Evolutionary conservation across 2,113 vertebrate species (phyloP), one percentile per base, ranked within the genome.

Genomic region (Lonchura striata): DNA sequence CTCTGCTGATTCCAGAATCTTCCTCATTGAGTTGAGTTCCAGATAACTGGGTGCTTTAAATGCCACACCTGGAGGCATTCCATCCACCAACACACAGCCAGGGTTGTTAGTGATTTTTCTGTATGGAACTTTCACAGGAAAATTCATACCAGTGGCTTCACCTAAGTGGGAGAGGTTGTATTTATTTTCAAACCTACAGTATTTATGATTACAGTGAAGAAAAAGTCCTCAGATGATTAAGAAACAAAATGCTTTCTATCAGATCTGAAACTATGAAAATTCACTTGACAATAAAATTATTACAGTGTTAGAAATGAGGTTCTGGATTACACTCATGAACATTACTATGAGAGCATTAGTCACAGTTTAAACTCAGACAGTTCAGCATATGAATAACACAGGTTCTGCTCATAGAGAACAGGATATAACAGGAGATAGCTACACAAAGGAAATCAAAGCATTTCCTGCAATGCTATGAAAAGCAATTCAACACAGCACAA

Each of bases 1-100:
- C 78, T 98, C 93, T 6, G 97, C 96, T 3, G 98, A 98, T 68
- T 98, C 98, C 92, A 98, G 59, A 80, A 98, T 98, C 91, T 97
- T 98, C 65, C 93, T 96, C 98, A 98, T 98, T 1, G 98, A 98
- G 84, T 95, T 97, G 49, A 98, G 97, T 87, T 98, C 98, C 95
- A 98, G 97, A 5, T 98, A 98, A 91, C 98, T 98, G 82, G 98
- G 98, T 30, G 98, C 98, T 95, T 98, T 98, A 84, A 98, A 98
- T 1, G 94, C 42, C 71, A 98, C 98, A 0, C 98, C 98, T 2
- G 98, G 97, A 39, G 98, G 98, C 98, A 98, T 90, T 65, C 98
- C 98, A 17, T 98, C 98, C 11, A 98, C 98, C 88, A 98, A 96
- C 79, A 98, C 97, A 11, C 98, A 98, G 91, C 98, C 98, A 21